Conservation (phyloP, 2,113 vertebrate species). For the Pteronura brasiliensis region DNA sequence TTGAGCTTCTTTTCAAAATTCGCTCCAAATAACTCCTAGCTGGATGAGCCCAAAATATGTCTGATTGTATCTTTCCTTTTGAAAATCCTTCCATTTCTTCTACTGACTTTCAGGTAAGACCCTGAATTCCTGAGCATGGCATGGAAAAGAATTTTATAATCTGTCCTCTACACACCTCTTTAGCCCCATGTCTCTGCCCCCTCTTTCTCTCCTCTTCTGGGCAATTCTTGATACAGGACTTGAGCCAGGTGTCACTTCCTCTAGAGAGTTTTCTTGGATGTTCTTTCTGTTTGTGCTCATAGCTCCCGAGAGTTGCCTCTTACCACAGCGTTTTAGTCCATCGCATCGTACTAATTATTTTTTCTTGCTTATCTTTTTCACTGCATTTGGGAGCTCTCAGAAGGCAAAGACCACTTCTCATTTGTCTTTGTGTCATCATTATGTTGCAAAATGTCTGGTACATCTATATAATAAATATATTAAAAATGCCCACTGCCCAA, state of each 20-base stretch:
- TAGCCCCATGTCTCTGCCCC: accelerated
- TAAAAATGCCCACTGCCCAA: neutral
- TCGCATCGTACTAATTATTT: neutral
- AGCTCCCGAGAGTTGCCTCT: neutral
- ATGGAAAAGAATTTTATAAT: neutral
- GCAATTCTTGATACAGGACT: neutral
- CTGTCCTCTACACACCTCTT: neutral
- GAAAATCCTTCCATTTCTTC: neutral
- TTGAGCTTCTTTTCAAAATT: neutral
- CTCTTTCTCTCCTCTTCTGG: neutral
- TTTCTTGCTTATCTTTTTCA: neutral
- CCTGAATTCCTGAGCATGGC: neutral
- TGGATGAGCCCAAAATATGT: neutral
- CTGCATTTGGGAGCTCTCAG: neutral
- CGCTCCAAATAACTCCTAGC: neutral
- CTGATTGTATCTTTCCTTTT: neutral
- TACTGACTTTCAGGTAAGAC: neutral
- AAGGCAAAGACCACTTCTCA: neutral
- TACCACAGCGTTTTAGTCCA: neutral
- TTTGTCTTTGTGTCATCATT: neutral
- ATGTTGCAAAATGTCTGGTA: neutral
- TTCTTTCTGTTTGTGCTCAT: neutral
- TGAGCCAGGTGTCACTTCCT: neutral
- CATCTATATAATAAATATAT: neutral
- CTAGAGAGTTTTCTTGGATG: neutral